A percentile compares a stretch with the other conserved stretches of the same genome.
phyloP scores from a whole-genome alignment of 1,140 invertebrate genomes.

The Calliopsis andreniformis region DNA sequence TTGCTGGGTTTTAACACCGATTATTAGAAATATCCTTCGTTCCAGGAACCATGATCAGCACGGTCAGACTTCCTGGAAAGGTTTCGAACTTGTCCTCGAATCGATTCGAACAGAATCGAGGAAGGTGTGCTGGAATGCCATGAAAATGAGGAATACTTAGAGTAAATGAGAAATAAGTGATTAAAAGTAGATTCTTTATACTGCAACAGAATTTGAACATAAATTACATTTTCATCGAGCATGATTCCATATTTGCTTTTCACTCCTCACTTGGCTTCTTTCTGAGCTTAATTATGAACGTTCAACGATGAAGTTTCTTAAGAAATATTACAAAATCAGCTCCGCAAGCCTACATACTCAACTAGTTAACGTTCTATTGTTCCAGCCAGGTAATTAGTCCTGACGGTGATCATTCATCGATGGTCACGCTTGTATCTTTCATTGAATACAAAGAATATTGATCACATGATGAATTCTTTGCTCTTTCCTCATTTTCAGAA shows the following conservation, averaged over 20 bases:
- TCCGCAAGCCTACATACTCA: neutral
- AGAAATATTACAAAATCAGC: conserved; percentile 25
- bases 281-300: neutral
- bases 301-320: neutral
- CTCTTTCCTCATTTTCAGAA: conserved; percentile 10
- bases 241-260: neutral
- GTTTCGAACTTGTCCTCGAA: neutral
- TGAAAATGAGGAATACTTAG: too few species aligned
- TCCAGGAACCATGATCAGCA: neutral
- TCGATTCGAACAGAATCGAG: neutral
- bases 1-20: neutral
- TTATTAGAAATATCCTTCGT: neutral
- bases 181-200: too few species aligned
- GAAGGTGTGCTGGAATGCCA: neutral
- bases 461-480: conserved; percentile 1
- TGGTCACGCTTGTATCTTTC: conserved; percentile 1
- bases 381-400: neutral
- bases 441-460: too few species aligned
- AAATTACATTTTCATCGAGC: neutral
- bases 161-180: too few species aligned
- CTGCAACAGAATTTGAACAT: too few species aligned
- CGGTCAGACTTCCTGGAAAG: conserved; percentile 9
- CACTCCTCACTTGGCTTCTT: neutral
- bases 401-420: conserved; percentile 3
- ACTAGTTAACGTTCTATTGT: neutral